A percentile compares a stretch with the other conserved stretches of the same genome.
These are phyloP conservation scores for Aspidoscelis tigris DNA, from an alignment of 2,113 vertebrate species.

Conservation along the genomic window DNA sequence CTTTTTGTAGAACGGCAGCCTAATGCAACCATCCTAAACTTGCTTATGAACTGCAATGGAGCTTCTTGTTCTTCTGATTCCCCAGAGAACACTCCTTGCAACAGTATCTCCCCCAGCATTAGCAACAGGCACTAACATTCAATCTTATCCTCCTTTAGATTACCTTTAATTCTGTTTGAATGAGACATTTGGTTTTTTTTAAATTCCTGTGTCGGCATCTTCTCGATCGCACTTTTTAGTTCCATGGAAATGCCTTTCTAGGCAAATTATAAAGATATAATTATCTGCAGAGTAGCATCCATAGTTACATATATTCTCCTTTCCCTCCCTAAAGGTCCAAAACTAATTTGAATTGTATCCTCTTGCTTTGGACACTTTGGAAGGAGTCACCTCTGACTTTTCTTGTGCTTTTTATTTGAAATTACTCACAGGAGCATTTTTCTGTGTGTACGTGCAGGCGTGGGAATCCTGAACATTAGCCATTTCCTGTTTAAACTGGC, in stretches of 20 bases:
- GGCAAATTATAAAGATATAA: background rate
- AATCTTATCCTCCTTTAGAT: background rate
- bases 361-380: slow-evolving; percentile 30
- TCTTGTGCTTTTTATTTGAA: slow-evolving; percentile 26
- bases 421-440: slow-evolving; percentile 33
- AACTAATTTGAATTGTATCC: slow-evolving; percentile 42
- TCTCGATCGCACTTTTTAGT: background rate
- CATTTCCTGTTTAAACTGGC: slow-evolving; percentile 26
- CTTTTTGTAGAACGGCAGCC: too few species aligned
- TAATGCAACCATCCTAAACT: too few species aligned
- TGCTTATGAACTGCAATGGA: too few species aligned
- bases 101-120: too few species aligned
- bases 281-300: background rate
- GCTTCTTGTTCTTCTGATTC: too few species aligned
- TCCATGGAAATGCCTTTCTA: background rate
- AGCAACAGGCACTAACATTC: too few species aligned
- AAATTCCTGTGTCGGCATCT: background rate
- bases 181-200: background rate
- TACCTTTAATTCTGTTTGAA: background rate
- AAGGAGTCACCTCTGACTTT: slow-evolving; percentile 35
- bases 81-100: too few species aligned
- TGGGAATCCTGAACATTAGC: slow-evolving; percentile 17
- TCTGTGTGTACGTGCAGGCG: background rate
- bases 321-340: slow-evolving; percentile 23
- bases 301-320: slow-evolving; percentile 14